phyloP scores from a whole-genome alignment of 2,888 invertebrate species.

The Lochmaea crataegi region DNA sequence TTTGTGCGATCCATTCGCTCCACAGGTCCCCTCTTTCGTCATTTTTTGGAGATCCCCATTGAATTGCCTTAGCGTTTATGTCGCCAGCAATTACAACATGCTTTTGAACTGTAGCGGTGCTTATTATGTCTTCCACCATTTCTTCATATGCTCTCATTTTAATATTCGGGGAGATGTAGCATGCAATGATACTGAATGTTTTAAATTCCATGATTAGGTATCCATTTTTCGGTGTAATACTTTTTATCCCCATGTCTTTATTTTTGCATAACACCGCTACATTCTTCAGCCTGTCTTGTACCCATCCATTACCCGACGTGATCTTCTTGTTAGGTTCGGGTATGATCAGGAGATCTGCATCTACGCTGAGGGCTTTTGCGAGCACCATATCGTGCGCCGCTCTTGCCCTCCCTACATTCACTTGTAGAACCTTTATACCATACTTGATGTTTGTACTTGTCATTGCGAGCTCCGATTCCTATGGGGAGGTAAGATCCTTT shows the following conservation, averaged over 20 bases:
- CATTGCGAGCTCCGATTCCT: too few relatives aligned
- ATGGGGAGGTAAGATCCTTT: too few relatives aligned
- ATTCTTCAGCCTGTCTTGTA: not conserved
- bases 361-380: not conserved
- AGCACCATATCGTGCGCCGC: not conserved
- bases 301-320: not conserved
- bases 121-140: constrained; percentile 15
- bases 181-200: not conserved
- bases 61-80: constrained; percentile 24
- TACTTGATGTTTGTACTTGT: too few relatives aligned
- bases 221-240: not conserved
- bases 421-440: too few relatives aligned
- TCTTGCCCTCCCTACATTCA: too few relatives aligned
- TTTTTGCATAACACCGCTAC: not conserved
- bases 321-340: not conserved
- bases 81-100: constrained; percentile 21
- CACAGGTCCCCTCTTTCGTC: constrained; percentile 25
- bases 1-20: constrained; percentile 20
- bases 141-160: not conserved
- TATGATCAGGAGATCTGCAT: not conserved
- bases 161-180: not conserved
- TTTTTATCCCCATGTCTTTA: not conserved
- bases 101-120: not conserved
- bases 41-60: constrained; percentile 26
- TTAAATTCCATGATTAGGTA: not conserved